Evolutionary conservation across 2,888 invertebrate genomes (phyloP).

Genomic region (Malthinus flaveolus): DNA sequence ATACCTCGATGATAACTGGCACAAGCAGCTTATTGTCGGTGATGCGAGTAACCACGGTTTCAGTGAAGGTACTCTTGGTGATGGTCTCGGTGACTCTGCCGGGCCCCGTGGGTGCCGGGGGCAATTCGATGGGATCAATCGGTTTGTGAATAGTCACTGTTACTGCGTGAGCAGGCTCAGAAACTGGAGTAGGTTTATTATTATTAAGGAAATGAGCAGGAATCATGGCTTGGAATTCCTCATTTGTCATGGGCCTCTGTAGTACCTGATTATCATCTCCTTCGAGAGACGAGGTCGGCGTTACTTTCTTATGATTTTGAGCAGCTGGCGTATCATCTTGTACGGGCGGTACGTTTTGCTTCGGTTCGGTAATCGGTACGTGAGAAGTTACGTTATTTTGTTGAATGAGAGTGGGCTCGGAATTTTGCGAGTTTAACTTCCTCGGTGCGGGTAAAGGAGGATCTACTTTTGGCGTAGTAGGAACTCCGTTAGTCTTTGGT

Average conservation of each 20-base stretch:
- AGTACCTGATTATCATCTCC: constrained; percentile 58
- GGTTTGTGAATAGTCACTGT: constrained; percentile 85
- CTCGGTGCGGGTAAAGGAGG: constrained; percentile 49
- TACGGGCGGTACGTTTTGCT: constrained; percentile 31
- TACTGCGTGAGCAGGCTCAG: constrained; percentile 57
- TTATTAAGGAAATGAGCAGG: constrained; percentile 80
- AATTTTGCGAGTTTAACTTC: constrained; percentile 35
- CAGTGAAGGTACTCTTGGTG: constrained; percentile 94
- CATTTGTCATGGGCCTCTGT: constrained; percentile 86
- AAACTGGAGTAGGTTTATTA: constrained; percentile 39
- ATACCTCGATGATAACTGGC: constrained; percentile 89
- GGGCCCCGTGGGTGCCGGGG: constrained; percentile 80
- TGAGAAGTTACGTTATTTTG: constrained; percentile 52
- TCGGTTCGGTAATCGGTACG: constrained; percentile 52
- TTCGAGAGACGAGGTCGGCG: constrained; percentile 59
- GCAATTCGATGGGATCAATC: constrained; percentile 66
- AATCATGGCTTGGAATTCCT: constrained; percentile 94
- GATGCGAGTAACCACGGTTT: constrained; percentile 91
- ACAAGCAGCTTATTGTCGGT: constrained; percentile 88
- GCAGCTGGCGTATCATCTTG: constrained; percentile 19
- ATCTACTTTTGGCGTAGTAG: constrained; percentile 44
- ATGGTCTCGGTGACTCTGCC: constrained; percentile 92
- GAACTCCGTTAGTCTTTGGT: constrained; percentile 48
- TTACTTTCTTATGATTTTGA: constrained; percentile 45
- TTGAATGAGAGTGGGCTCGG: constrained; percentile 25